Evolutionary conservation across 2,888 invertebrate species (phyloP), one percentile per base, ranked within the genome.

Genomic region (Dolichomitus sp.): DNA sequence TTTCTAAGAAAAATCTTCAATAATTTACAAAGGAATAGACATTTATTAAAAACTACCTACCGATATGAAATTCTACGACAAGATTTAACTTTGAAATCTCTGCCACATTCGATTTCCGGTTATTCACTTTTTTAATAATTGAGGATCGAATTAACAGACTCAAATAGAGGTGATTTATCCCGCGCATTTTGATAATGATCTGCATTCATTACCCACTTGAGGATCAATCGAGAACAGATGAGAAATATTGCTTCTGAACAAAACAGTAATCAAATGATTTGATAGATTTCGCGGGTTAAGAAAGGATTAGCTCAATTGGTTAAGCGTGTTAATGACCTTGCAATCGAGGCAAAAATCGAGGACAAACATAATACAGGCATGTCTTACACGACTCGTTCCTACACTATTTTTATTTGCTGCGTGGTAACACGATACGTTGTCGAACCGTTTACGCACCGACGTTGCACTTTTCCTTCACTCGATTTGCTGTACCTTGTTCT

Each of bases 241-340:
- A 3, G 0, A 14, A 3, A 14, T 42, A 12, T 42, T 42, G 14
- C 42, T 42, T 5, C 14, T 14, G 4, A 14, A 14, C 12, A 12
- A 42, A 42, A 4, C 14, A 42, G 9, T 12, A 42, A 42, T 14
- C 14, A 42, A 42, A 14, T 42, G 42, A 4, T 42, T 48, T 5
- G 14, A 17, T 17, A 48, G 4, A 17, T 17, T n/a, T 48, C n/a
- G n/a, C 17, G 48, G 5, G 3, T 4, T 42, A 42, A 42, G 42
- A 42, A 42, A 42, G 42, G 6, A 1, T n/a, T 17, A 48, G 48
- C 48, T 17, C 54, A 27, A 54, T 52, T 9, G 23, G 23, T 14
- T 14, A n/a, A 63, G 66, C 73, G 79, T 77, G 79, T 83, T 83
- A 83, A 81, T 85, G 85, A 83, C 80, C 83, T 85, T 83, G 85